Percentiles rank a stretch among this genome's conserved stretches.
phyloP scores from a whole-genome alignment of 2,797 vertebrate genomes.

The Enteromius afrohamiltoni region DNA sequence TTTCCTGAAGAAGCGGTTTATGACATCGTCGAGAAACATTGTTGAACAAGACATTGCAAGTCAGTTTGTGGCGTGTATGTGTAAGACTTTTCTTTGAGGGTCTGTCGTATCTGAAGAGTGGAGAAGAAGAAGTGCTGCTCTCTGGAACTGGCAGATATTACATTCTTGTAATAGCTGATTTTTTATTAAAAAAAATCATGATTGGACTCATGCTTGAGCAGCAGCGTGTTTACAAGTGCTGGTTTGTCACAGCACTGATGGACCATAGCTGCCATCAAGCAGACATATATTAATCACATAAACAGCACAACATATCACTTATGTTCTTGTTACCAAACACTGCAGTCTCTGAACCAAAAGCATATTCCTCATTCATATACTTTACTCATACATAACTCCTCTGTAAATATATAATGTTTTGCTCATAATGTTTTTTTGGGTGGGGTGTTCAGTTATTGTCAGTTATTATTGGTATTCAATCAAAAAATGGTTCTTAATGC shows the following conservation, averaged over 20 bases:
- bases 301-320: constrained; percentile 5
- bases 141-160: constrained; percentile 65
- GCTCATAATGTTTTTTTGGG: background rate
- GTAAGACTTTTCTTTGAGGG: background rate
- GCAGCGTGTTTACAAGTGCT: constrained; percentile 15
- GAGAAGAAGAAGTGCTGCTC: constrained; percentile 65
- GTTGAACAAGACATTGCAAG: constrained; percentile 8
- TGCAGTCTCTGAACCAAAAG: background rate
- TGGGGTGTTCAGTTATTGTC: no score
- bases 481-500: no score
- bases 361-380: background rate
- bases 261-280: background rate
- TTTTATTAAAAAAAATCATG: background rate
- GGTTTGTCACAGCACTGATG: background rate
- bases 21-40: background rate
- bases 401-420: background rate
- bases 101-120: constrained; percentile 58
- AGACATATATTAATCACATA: constrained; percentile 1
- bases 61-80: background rate
- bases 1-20: constrained; percentile 17
- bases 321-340: constrained; percentile 6
- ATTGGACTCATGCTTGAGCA: constrained; percentile 21
- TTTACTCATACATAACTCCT: background rate
- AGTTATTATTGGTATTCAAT: background rate
- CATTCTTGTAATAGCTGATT: constrained; percentile 17